These are phyloP conservation scores for Actinostola sp. DNA, from an alignment of 92 coral and sea anemone species.

Conservation along the genomic window DNA sequence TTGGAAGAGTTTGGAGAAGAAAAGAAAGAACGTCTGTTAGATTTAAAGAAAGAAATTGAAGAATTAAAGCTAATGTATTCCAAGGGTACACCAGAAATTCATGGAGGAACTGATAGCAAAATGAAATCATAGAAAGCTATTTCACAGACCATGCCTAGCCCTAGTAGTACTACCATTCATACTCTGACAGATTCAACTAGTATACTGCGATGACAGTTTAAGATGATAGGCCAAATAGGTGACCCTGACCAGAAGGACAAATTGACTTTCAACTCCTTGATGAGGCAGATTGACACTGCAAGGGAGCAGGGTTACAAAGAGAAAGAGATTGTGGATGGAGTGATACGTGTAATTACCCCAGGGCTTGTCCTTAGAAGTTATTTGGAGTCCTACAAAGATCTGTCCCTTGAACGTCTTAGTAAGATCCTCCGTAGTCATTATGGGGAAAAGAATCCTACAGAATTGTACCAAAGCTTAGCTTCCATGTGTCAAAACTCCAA, in stretches of 20 bases:
- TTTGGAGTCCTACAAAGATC: constrained; percentile 35
- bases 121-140: too few relatives aligned
- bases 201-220: constrained; percentile 24
- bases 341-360: constrained; percentile 50
- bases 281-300: not conserved
- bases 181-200: constrained; percentile 15
- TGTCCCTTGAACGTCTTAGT: constrained; percentile 34
- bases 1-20: constrained; percentile 14
- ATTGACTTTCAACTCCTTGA: constrained; percentile 5
- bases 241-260: constrained; percentile 29
- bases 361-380: constrained; percentile 49
- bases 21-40: constrained; percentile 24
- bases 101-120: too few relatives aligned
- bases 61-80: too few relatives aligned
- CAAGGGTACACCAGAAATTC: too few relatives aligned
- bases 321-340: constrained; percentile 48
- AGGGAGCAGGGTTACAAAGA: constrained; percentile 10
- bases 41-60: constrained; percentile 23
- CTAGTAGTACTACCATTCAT: too few relatives aligned
- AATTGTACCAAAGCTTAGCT: constrained; percentile 54
- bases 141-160: too few relatives aligned
- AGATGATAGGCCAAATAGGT: constrained; percentile 35
- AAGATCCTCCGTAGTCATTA: constrained; percentile 59
- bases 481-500: constrained; percentile 47
- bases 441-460: constrained; percentile 58